Base-by-base conservation (phyloP, 2,113 vertebrate genomes). In the Saguinus midas region DNA sequence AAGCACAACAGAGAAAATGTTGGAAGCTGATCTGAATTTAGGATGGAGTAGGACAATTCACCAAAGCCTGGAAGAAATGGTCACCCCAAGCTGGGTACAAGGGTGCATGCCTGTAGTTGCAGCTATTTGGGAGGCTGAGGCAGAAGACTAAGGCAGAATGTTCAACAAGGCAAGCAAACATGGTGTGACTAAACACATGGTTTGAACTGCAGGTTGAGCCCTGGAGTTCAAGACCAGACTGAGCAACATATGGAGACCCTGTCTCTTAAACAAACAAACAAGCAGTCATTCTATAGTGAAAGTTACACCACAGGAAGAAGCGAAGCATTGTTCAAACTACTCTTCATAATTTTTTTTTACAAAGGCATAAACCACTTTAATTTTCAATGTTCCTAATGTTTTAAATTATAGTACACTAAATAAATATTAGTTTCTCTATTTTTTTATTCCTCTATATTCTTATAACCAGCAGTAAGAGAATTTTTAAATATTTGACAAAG, bases 321-420 rank as follows among this genome's bases (percentile, higher is more conserved):
- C 10, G 14, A 83, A 83, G 72, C 70, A 70, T 21, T 58, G 58
- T 66, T 76, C 45, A 84, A 64, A 68, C n/a, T 94, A 84, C 57
- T 55, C 37, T 81, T 68, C 37, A 40, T 14, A 20, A 37, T 50
- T 35, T 45, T 66, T 94, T 81, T 81, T 82, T 20, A 48, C 32
- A 83, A 78, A 68, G 76, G 23, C 75, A 7, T 23, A 75, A 87
- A 55, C 43, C 18, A 73, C n/a, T 37, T 86, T 52, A 94, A n/a
- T 78, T 95, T 55, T 80, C 17, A 61, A n/a, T 86, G 43, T 50
- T 72, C 40, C 37, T 58, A 64, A 84, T 61, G 9, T 70, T 80
- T 80, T 50, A 95, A 82, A 92, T 92, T 66, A 66, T 40, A 80
- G 27, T n/a, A 11, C 45, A 83, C 3, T 81, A 94, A 91, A 90